Percentiles rank a stretch among this genome's conserved stretches.
Evolutionary conservation across 1,140 invertebrate species (phyloP).

Genomic region (Thereuonema tuberculata): DNA sequence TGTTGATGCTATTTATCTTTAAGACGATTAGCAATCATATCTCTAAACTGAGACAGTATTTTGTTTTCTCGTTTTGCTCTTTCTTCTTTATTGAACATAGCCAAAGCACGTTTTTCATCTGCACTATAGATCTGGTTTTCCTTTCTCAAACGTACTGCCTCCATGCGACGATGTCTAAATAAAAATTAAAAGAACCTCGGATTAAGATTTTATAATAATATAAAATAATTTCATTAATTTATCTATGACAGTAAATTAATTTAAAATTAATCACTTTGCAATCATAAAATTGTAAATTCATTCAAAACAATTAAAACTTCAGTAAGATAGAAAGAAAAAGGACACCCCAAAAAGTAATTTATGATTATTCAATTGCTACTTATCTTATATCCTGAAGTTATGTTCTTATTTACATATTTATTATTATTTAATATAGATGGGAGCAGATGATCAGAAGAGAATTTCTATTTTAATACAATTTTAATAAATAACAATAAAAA

Average conservation of each 20-base stretch:
- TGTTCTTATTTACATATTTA: too few species aligned
- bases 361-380: too few species aligned
- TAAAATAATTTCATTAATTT: neutral
- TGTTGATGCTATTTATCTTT: constrained; percentile 10
- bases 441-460: too few species aligned
- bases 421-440: too few species aligned
- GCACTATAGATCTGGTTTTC: constrained; percentile 99
- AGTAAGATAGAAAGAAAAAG: too few species aligned
- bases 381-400: too few species aligned
- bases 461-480: too few species aligned
- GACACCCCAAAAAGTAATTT: too few species aligned
- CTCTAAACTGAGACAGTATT: constrained; percentile 87
- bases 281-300: too few species aligned
- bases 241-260: neutral
- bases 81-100: constrained; percentile 97
- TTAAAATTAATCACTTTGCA: too few species aligned
- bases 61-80: constrained; percentile 88
- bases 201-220: neutral
- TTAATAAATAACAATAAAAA: too few species aligned
- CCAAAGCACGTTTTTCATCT: constrained; percentile 93
- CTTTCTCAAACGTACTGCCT: constrained; percentile 96
- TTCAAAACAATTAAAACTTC: too few species aligned
- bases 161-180: constrained; percentile 91
- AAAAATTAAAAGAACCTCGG: constrained; percentile 14
- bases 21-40: constrained; percentile 48